phyloP scores from a whole-genome alignment of 2,113 vertebrate genomes.

The Chlorodrepanis virens region DNA sequence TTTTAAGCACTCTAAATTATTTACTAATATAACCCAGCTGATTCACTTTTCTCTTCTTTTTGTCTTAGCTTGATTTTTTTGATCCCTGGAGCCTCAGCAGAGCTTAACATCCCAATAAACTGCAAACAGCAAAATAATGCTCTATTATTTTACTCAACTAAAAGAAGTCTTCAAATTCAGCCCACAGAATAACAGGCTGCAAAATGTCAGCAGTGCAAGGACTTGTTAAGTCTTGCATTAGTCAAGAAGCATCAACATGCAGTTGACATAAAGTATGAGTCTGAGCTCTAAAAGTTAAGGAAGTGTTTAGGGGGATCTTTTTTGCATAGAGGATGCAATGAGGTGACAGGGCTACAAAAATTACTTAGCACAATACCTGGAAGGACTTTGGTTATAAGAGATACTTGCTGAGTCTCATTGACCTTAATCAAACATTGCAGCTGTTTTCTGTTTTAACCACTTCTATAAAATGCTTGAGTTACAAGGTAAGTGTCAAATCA shows the following conservation, averaged over 20 bases:
- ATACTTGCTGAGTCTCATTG: background rate
- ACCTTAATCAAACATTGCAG: background rate
- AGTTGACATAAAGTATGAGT: background rate
- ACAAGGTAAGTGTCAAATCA: background rate
- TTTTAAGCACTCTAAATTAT: slow-evolving; percentile 75
- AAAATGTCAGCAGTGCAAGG: background rate
- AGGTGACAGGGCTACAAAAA: background rate
- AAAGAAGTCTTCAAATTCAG: background rate
- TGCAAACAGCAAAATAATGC: background rate
- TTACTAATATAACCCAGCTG: slow-evolving; percentile 64
- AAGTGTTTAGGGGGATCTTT: background rate
- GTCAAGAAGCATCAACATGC: background rate
- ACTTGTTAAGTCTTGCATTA: background rate
- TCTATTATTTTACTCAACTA: background rate
- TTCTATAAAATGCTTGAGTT: background rate
- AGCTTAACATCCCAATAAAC: background rate
- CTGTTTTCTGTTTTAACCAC: background rate
- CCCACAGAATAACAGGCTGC: background rate
- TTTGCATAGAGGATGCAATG: background rate
- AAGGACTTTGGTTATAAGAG: background rate
- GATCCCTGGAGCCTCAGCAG: background rate
- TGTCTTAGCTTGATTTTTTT: slow-evolving; percentile 30
- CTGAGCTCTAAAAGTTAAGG: background rate
- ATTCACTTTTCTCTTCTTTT: slow-evolving; percentile 19
- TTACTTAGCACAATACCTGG: background rate